These are phyloP conservation scores for Crotalus viridis DNA, from an alignment of 2,113 vertebrate species.

Conservation along the genomic window DNA sequence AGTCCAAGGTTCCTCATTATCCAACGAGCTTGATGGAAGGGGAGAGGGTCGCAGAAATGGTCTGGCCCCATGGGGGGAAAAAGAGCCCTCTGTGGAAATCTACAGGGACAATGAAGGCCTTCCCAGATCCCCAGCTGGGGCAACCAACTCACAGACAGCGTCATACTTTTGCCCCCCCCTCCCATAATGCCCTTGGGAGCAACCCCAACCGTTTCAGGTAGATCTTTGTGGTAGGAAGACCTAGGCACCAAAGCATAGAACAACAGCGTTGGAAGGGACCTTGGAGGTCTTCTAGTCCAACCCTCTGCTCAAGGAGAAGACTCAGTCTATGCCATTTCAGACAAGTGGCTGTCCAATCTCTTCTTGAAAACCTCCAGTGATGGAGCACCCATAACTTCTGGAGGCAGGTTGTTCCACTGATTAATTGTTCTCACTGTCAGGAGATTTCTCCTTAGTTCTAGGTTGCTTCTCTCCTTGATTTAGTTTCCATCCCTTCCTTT, in stretches of 20 bases:
- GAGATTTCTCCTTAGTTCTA: no score
- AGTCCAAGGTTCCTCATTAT: background rate
- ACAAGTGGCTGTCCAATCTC: no score
- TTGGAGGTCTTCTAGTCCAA: no score
- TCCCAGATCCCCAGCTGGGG: background rate
- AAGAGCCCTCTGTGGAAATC: background rate
- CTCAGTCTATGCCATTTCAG: no score
- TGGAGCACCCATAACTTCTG: no score
- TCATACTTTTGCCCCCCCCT: background rate
- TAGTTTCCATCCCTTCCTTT: no score
- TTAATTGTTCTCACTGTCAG: no score
- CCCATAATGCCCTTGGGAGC: background rate
- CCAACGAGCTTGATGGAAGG: background rate
- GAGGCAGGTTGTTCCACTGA: no score
- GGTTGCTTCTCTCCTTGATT: no score
- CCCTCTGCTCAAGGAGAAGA: no score
- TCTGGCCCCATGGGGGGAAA: slow-evolving; percentile 55
- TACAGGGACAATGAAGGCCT: background rate
- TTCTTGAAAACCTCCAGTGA: no score
- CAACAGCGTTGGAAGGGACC: no score
- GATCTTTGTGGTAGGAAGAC: background rate
- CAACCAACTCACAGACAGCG: background rate
- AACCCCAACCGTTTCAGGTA: background rate
- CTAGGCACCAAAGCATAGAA: background rate
- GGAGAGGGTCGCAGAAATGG: slow-evolving; percentile 42